phyloP scores from a whole-genome alignment of 2,797 vertebrate species.

The Apogon talboti region DNA sequence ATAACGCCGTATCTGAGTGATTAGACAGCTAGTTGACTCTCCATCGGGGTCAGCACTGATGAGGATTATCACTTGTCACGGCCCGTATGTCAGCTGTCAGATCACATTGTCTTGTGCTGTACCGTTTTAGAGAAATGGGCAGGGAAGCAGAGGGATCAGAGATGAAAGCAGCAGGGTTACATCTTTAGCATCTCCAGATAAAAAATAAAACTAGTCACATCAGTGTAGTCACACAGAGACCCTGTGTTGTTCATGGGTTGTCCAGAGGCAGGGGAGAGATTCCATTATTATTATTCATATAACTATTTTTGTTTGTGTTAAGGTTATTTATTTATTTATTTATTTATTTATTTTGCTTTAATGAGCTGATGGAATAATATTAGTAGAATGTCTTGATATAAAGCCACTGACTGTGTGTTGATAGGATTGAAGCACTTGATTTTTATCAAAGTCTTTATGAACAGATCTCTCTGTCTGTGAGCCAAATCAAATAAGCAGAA shows the following conservation, averaged over 20 bases:
- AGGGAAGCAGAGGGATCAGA: neutral
- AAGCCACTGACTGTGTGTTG: constrained; percentile 22
- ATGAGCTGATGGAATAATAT: constrained; percentile 22
- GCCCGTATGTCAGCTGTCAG: constrained; percentile 23
- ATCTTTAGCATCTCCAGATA: neutral
- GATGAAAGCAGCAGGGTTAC: constrained; percentile 1
- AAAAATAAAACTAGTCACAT: neutral
- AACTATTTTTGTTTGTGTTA: constrained; percentile 7
- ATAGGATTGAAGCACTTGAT: constrained; percentile 49
- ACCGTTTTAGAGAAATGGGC: constrained; percentile 12
- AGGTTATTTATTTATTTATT: too few relatives aligned
- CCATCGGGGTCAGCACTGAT: constrained; percentile 19
- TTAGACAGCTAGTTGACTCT: constrained; percentile 23
- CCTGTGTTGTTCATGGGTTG: constrained; percentile 28
- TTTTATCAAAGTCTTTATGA: constrained; percentile 67
- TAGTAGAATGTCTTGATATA: constrained; percentile 6
- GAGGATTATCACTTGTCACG: constrained; percentile 29
- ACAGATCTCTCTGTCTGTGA: constrained; percentile 39
- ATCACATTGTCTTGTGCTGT: neutral
- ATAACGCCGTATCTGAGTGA: constrained; percentile 35
- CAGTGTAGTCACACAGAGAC: constrained; percentile 32
- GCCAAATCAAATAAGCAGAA: constrained; percentile 80
- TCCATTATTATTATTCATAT: too few relatives aligned
- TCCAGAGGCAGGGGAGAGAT: constrained; percentile 41
- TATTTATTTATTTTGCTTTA: neutral